Conservation (phyloP, 2,888 invertebrate species). For the Cerastis rubricosa region DNA sequence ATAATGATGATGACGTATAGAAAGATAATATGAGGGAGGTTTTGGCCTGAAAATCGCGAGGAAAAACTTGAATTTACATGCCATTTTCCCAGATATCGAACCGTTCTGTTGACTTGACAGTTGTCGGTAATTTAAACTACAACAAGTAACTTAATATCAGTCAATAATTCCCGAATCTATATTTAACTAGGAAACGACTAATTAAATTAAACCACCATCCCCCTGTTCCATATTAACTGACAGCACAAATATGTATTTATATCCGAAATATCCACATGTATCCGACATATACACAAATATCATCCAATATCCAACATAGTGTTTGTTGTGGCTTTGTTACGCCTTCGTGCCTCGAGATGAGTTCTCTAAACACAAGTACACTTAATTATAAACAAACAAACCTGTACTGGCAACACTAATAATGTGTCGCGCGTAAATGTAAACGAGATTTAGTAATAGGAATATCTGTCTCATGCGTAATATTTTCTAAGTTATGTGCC, state of each 20-base stretch:
- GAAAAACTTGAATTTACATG: not conserved
- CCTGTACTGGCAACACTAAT: conserved; percentile 39
- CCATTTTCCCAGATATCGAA: not conserved
- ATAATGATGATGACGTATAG: no score
- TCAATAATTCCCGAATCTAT: not conserved
- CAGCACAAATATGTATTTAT: conserved; percentile 13
- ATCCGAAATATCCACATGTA: conserved; percentile 17
- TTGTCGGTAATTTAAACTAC: not conserved
- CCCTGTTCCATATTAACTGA: conserved; percentile 26
- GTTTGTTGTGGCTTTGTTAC: conserved; percentile 48
- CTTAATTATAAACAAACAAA: conserved; percentile 56
- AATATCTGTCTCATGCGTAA: conserved; percentile 20
- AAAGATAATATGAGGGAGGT: not conserved
- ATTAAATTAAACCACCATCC: conserved; percentile 9
- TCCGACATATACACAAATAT: conserved; percentile 4
- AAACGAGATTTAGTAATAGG: conserved; percentile 14
- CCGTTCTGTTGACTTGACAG: not conserved
- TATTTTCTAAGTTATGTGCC: conserved; percentile 21
- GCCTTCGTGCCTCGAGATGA: conserved; percentile 44
- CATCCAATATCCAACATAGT: conserved; percentile 27
- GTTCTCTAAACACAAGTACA: conserved; percentile 46
- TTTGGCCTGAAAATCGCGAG: not conserved
- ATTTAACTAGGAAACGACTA: conserved; percentile 3
- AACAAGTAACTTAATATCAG: not conserved
- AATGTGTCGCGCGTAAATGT: conserved; percentile 29